These are phyloP conservation scores for Geophilus truncorum DNA, from an alignment of 2,888 invertebrate genomes.

Conservation along the genomic window DNA sequence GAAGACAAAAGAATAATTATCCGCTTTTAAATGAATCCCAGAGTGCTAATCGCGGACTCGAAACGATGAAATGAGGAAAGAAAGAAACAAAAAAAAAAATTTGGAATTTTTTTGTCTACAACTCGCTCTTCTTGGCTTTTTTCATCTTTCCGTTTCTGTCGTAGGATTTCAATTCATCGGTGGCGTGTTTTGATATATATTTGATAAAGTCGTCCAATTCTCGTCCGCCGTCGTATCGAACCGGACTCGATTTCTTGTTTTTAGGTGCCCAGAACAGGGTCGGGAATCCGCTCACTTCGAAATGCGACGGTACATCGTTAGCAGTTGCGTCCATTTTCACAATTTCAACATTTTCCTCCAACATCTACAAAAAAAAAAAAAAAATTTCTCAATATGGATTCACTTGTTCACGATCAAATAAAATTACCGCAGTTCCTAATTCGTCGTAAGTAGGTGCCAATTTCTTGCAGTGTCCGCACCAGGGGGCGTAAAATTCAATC, in stretches of 20 bases:
- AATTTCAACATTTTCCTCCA: conserved; percentile 75
- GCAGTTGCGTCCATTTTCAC: conserved; percentile 98
- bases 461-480: conserved; percentile 98
- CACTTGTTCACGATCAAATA: neutral
- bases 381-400: neutral
- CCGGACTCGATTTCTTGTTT: conserved; percentile 68
- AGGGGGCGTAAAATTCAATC: conserved; percentile 97
- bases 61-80: neutral
- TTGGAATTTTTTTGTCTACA: too few relatives aligned
- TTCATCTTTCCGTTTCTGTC: conserved; percentile 71
- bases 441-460: conserved; percentile 90
- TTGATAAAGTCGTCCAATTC: neutral
- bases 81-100: too few relatives aligned
- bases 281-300: conserved; percentile 94
- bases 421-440: conserved; percentile 70
- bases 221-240: conserved; percentile 70
- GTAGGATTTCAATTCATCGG: conserved; percentile 77
- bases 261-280: conserved; percentile 94
- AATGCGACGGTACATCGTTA: conserved; percentile 90
- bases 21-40: neutral
- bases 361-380: conserved; percentile 56
- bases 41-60: neutral
- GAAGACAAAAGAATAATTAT: neutral
- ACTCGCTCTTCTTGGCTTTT: neutral
- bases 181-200: conserved; percentile 89